Evolutionary conservation across 2,113 vertebrate species (phyloP), one percentile per base, ranked within the genome.

Genomic region (Leucosticte australis): DNA sequence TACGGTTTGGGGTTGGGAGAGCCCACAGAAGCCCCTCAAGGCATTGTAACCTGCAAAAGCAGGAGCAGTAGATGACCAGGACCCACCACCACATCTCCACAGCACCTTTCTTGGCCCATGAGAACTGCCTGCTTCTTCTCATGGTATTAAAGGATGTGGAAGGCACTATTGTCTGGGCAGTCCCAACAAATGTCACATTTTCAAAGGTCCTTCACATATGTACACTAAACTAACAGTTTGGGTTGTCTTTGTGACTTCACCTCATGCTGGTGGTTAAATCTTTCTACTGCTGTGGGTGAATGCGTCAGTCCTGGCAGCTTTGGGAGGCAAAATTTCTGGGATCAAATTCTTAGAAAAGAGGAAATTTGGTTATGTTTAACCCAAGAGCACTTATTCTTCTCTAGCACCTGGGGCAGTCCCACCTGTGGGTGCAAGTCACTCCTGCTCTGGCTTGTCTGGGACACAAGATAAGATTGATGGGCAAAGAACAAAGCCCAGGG

Each of bases 1-100:
- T 10, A 96, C n/a, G 0, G 97, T 98, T 50, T 76, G 96, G 35
- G 99, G 99, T 74, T 98, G 96, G 24, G 98, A 98, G 42, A 99
- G 99, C 28, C 98, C 97, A 52, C 99, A 99, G 55, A 96, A 94
- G 14, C 2, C 15, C 14, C 93, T 96, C 93, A 87, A 96, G 76
- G 83, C 93, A 50, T 91, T 95, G 57, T 95, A 95, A 86, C 94
- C 94, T 96, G 71, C 41, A 95, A 90, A 56, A 94, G 50, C 37
- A 80, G 57, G 49, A 84, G 24, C 8, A 79, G 63, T 22, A 90
- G 44, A n/a, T 65, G 55, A 41, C 28, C 24, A 80, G 37, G 24
- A 76, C 30, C 30, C 62, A 26, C 30, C 69, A 60, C 10, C 8
- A 9, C 4, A 0, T 2, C 33, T 31, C 37, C 74, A n/a, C 30